Percentiles rank a stretch among this genome's conserved stretches.
Conservation (phyloP, 2,797 vertebrate genomes). For the Fundulus diaphanus region DNA sequence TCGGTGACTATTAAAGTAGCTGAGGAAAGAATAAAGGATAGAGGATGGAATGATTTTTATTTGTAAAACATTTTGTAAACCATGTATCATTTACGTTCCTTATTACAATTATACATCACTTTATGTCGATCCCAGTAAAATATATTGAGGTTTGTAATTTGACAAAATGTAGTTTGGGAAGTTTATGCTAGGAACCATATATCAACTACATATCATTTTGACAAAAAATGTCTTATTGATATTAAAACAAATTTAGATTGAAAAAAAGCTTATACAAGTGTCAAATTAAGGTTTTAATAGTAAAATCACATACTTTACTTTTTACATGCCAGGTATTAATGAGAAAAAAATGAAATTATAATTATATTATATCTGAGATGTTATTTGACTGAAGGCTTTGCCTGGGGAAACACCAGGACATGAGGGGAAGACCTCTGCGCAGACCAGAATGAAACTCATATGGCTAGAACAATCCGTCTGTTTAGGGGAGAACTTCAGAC, state of each 20-base stretch:
- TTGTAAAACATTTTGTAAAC: neutral
- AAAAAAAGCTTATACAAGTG: neutral
- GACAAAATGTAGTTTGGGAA: neutral
- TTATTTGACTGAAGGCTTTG: too few relatives aligned
- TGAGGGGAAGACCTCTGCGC: too few relatives aligned
- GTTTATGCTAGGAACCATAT: neutral
- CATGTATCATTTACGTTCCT: neutral
- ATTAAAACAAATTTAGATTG: neutral
- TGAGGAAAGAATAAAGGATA: too few relatives aligned
- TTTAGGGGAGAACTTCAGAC: neutral
- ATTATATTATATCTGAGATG: too few relatives aligned
- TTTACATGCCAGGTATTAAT: neutral
- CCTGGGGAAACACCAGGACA: too few relatives aligned
- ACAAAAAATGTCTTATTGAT: neutral
- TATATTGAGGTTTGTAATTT: neutral
- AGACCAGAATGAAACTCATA: too few relatives aligned
- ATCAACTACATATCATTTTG: neutral
- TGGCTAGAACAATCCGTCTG: too few relatives aligned
- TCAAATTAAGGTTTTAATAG: too few relatives aligned
- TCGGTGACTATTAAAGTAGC: too few relatives aligned
- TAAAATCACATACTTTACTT: neutral
- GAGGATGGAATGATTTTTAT: neutral
- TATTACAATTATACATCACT: neutral
- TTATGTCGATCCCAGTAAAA: neutral
- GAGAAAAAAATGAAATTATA: too few relatives aligned